phyloP scores from a whole-genome alignment of 2,113 vertebrate genomes.

The Platycercus adscitus region DNA sequence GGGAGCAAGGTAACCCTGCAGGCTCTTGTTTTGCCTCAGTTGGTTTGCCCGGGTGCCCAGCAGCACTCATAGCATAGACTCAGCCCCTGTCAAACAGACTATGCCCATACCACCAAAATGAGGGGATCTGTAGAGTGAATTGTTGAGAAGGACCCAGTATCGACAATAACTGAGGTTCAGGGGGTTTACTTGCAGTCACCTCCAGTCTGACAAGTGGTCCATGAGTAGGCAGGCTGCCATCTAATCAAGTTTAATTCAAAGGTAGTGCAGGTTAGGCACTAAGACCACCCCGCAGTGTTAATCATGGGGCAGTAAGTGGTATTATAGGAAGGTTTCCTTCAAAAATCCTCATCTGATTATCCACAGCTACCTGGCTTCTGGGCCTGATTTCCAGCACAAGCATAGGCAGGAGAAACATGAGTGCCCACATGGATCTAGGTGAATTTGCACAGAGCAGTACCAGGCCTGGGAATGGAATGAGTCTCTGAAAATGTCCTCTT shows the following conservation, averaged over 20 bases:
- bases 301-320: not conserved
- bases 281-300: not conserved
- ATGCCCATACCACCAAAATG: not conserved
- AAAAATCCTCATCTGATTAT: not conserved
- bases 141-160: not conserved
- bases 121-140: not conserved
- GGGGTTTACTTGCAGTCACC: not conserved
- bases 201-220: not conserved
- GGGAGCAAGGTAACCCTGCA: not conserved
- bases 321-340: not conserved
- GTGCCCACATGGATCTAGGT: fast-evolving
- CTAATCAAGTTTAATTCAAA: not conserved
- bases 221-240: not conserved
- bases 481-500: not conserved
- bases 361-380: not conserved
- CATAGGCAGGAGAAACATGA: not conserved
- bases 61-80: not conserved
- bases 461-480: not conserved
- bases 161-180: not conserved
- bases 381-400: not conserved
- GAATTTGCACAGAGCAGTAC: not conserved
- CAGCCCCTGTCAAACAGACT: not conserved
- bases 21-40: not conserved
- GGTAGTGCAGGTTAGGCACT: not conserved
- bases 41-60: not conserved